Base-by-base conservation (phyloP, 2,113 vertebrate genomes). In the Lota lota region DNA sequence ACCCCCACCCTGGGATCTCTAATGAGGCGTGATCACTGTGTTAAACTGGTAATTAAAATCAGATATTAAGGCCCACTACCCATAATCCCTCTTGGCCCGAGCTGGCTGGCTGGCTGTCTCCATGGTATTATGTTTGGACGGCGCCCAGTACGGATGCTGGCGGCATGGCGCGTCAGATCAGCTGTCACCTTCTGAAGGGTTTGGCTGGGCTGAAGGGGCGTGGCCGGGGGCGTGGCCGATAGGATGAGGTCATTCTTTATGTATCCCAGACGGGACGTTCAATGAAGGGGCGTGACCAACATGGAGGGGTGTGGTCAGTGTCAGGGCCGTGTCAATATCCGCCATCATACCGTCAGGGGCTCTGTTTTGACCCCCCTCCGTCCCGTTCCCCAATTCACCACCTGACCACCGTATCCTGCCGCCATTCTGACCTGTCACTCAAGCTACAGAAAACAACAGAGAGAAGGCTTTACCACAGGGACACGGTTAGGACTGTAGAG, bases 1-100 rank as follows among this genome's bases (percentile, higher is more conserved):
- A 84, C 81, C 83, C 77, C 80, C 81, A 12, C 56, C 5, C 56
- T 5, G 17, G 1, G 56, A 58, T 83, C 81, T 75, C 87, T 90
- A 90, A 91, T 90, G 88, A 90, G 86, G 83, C 86, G 79, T 89
- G 89, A 90, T 92, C 79, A 85, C 86, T 87, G 89, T 88, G 84
- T 90, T 90, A 90, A 84, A 87, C 81, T 86, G 83, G 79, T 91
- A 90, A 91, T 92, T 91, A 92, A 91, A 92, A 91, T 89, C 88
- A 88, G 90, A 91, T 89, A 90, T 90, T 91, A 90, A 85, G 87
- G 79, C 85, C 85, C 83, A 76, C 83, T 87, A 85, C 82, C 85
- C 84, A 89, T 88, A 89, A 91, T 91, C 85, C 87, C 86, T 83
- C 82, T 86, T 89, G 89, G 84, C 81, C 86, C 40, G 69, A 73